Conservation (phyloP, 2,888 invertebrate species). For the Venusia cambrica region DNA sequence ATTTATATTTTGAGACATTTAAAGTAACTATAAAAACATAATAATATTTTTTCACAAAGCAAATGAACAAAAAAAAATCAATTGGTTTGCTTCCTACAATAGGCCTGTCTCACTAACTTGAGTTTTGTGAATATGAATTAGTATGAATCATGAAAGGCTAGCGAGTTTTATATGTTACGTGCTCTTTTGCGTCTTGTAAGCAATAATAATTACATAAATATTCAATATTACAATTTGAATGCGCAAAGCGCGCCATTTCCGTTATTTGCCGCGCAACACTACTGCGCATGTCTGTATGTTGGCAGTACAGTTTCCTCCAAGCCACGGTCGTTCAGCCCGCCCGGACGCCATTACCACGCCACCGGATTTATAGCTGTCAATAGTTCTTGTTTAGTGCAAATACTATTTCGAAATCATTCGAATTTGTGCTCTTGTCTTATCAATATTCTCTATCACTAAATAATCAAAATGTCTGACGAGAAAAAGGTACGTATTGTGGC, state of each 20-base stretch:
- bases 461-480: conserved; percentile 82
- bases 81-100: too few species aligned
- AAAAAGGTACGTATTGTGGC: conserved; percentile 79
- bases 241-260: conserved; percentile 66
- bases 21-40: too few species aligned
- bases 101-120: too few species aligned
- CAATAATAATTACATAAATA: background rate
- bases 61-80: too few species aligned
- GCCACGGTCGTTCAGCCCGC: conserved; percentile 47
- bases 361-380: conserved; percentile 67
- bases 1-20: too few species aligned
- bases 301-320: conserved; percentile 74
- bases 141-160: too few species aligned
- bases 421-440: conserved; percentile 47
- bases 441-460: conserved; percentile 48
- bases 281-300: conserved; percentile 40
- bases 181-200: too few species aligned
- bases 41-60: too few species aligned
- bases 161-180: too few species aligned
- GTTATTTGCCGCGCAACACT: conserved; percentile 49
- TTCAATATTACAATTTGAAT: conserved; percentile 23
- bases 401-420: conserved; percentile 41
- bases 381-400: conserved; percentile 55
- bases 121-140: too few species aligned
- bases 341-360: conserved; percentile 79